These are phyloP conservation scores for Venustoraphidia nigricollis DNA, from an alignment of 2,888 invertebrate genomes.

Conservation along the genomic window DNA sequence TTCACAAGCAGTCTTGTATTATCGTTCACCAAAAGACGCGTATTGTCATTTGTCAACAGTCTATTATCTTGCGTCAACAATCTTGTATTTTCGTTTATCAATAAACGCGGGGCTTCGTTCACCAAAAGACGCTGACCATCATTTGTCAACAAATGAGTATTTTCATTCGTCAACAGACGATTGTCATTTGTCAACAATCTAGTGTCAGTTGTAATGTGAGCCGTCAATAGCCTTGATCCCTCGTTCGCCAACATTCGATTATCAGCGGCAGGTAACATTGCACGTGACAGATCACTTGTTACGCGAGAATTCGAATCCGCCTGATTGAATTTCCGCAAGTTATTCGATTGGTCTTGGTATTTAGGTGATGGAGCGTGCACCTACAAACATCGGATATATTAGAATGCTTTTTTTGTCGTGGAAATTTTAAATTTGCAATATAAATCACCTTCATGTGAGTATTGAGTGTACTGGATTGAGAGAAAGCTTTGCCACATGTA, in stretches of 20 bases:
- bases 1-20: constrained; percentile 19
- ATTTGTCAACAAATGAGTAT: constrained; percentile 22
- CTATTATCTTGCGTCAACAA: constrained; percentile 19
- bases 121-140: constrained; percentile 22
- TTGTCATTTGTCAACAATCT: constrained; percentile 16
- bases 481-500: constrained; percentile 29
- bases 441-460: constrained; percentile 28
- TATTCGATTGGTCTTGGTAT: constrained; percentile 17
- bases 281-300: too few relatives aligned
- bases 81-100: constrained; percentile 17
- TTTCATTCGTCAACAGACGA: constrained; percentile 17
- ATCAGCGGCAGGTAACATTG: too few relatives aligned
- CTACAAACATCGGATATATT: constrained; percentile 10
- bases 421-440: not conserved
- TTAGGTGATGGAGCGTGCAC: constrained; percentile 23
- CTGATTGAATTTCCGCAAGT: too few relatives aligned
- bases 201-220: constrained; percentile 12
- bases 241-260: too few relatives aligned
- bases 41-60: constrained; percentile 19
- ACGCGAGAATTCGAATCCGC: too few relatives aligned
- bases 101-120: constrained; percentile 21
- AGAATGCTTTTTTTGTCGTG: not conserved
- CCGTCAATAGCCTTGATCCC: constrained; percentile 5
- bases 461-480: constrained; percentile 28
- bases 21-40: constrained; percentile 23